These are phyloP conservation scores for Chrysolina oricalcia DNA, from an alignment of 2,888 invertebrate genomes.

Conservation along the genomic window DNA sequence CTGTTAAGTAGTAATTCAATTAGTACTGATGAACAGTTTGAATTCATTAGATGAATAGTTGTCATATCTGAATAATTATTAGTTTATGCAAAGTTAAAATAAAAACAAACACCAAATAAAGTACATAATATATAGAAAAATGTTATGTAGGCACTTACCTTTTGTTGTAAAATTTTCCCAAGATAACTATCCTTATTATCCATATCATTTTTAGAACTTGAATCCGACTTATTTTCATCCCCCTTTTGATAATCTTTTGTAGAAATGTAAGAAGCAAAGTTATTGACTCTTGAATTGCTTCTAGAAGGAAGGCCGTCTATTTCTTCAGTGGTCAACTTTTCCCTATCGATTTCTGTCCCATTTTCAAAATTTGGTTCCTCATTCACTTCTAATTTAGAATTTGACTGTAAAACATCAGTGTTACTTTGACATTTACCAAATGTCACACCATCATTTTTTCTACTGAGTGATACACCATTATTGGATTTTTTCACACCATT, in stretches of 20 bases:
- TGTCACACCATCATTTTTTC: constrained; percentile 46
- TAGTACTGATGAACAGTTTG: background rate
- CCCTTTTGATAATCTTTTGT: constrained; percentile 71
- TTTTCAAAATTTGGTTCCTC: constrained; percentile 47
- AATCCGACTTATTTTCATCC: constrained; percentile 61
- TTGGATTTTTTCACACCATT: constrained; percentile 49
- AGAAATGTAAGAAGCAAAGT: constrained; percentile 78
- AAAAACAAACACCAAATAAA: background rate
- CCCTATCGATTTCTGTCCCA: constrained; percentile 52
- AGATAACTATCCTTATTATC: constrained; percentile 51
- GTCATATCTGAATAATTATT: background rate
- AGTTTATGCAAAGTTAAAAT: background rate
- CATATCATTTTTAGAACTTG: constrained; percentile 52
- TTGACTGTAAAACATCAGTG: constrained; percentile 57
- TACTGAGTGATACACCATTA: constrained; percentile 42
- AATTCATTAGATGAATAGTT: background rate
- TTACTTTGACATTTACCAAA: constrained; percentile 52
- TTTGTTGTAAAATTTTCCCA: constrained; percentile 48
- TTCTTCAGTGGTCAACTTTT: constrained; percentile 37
- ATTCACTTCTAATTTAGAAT: constrained; percentile 55
- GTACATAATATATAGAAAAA: background rate
- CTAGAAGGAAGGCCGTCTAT: constrained; percentile 34
- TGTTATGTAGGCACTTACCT: constrained; percentile 47
- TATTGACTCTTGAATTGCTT: constrained; percentile 69
- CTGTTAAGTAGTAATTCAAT: background rate